Base-by-base conservation (phyloP, 2,888 invertebrate species). In the Autographa pulchrina region DNA sequence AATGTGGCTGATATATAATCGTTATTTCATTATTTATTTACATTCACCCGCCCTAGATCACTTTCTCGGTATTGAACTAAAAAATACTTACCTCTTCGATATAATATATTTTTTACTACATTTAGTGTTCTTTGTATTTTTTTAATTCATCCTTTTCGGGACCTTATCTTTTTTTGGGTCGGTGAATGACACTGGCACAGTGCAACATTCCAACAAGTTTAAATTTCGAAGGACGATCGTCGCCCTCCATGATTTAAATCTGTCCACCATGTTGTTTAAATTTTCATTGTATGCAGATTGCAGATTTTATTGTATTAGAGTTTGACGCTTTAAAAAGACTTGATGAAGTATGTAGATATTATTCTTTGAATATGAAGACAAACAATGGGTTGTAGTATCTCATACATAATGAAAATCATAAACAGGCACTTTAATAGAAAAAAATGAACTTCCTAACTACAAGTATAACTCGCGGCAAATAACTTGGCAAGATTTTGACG, bases 221-320 rank as follows among this genome's bases (percentile, higher is more conserved):
- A 20, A 56, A 56, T 56, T 56, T 56, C 54, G 54, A 56, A 56
- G 54, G 54, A 20, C 54, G 54, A 25, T 56, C 54, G 54, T 56
- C 14, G 54, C 54, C 54, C 18, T 56, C 20, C 25, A n/a, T 59
- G 35, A n/a, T 16, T 59, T n/a, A 62, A 16, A 8, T n/a, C 16
- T 9, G 32, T 4, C 31, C 13, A 52, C 5, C 62, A 32, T 62
- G 25, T 52, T 31, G 32, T 52, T 18, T 63, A 8, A 13, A 32
- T 48, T 5, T 48, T 32, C 16, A 63, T 63, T 63, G 52, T 63
- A 63, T 63, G 52, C 52, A 54, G 43, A 62, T 48, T 35, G 48
- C 14, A 48, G 11, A 54, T 20, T 20, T 6, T 48, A 16, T 48
- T n/a, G 48, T 48, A 38, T 38, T 11, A 43, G 14, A 41, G 43